A percentile compares a stretch with the other conserved stretches of the same genome.
phyloP scores from a whole-genome alignment of 2,888 invertebrate species.

The Tipula vernalis region DNA sequence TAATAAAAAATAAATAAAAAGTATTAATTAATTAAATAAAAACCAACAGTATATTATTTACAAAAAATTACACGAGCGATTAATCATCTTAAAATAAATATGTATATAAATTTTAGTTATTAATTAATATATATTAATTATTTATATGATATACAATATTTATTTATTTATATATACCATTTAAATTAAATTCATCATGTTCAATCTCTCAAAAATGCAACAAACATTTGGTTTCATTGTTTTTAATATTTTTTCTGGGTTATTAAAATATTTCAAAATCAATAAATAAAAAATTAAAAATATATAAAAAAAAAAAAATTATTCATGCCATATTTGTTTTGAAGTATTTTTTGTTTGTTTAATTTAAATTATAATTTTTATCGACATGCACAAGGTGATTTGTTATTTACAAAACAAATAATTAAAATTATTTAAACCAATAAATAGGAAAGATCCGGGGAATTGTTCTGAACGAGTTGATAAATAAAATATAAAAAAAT shows the following conservation, averaged over 20 bases:
- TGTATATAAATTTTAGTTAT: background rate
- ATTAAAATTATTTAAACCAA: background rate
- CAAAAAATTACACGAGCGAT: background rate
- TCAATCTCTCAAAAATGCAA: background rate
- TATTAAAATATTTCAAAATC: background rate
- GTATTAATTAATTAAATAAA: background rate
- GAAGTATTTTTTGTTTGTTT: constrained; percentile 12
- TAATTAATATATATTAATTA: background rate
- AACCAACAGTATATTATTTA: background rate
- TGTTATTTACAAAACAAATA: background rate
- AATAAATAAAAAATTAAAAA: constrained; percentile 14
- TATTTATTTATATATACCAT: background rate
- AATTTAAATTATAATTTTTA: constrained; percentile 5
- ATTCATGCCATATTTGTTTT: background rate
- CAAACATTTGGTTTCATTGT: background rate
- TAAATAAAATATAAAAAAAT: background rate
- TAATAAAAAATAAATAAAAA: background rate
- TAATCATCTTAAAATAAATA: background rate
- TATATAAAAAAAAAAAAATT: background rate
- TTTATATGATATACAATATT: background rate
- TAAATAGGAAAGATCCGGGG: background rate
- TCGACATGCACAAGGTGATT: background rate
- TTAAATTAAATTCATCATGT: background rate
- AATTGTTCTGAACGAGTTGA: background rate
- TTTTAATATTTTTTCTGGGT: background rate